Evolutionary conservation across 2,113 vertebrate genomes (phyloP), one percentile per base, ranked within the genome.

Genomic region (Spea bombifrons): DNA sequence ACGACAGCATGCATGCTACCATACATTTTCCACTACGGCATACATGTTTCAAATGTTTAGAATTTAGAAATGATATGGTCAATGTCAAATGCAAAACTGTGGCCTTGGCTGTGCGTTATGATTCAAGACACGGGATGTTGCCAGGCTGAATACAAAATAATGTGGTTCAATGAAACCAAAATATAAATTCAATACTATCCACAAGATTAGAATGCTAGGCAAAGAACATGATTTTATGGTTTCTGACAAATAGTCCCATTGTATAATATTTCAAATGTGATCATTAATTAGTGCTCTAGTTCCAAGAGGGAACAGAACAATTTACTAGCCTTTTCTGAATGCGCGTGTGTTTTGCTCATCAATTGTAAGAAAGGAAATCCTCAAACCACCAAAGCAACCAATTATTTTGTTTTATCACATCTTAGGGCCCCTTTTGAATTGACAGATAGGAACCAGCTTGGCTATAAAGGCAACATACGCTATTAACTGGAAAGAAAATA

Each of bases 321-420:
- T 68, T 70, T 70, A 70, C 55, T 78, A n/a, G 75, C 46, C 61
- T 78, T 78, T 61, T 59, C 75, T 69, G 66, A 30, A 30, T 30
- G 30, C 67, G 59, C 59, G 66, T 76, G 75, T 76, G 66, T 69
- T 76, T 69, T 48, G n/a, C 61, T 61, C 55, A 47, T 70, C 75
- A 78, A 64, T 63, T 63, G 16, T 70, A 61, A 77, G 75, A 77
- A 49, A 63, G 53, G 46, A 69, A 77, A 77, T 77, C 45, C 66
- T 67, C 75, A 78, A 70, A 78, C 49, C 67, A 71, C 75, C 66
- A 71, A 78, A 78, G 75, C 55, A 78, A 63, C 75, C 55, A 78
- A 78, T 78, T 78, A 71, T 64, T 71, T 63, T 61, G 67, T 71
- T 78, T 78, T 71, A 78, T 78, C 75, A 78, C 66, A 78, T 78